Base-by-base conservation (phyloP, 2,113 vertebrate species). In the Colinus virginianus region DNA sequence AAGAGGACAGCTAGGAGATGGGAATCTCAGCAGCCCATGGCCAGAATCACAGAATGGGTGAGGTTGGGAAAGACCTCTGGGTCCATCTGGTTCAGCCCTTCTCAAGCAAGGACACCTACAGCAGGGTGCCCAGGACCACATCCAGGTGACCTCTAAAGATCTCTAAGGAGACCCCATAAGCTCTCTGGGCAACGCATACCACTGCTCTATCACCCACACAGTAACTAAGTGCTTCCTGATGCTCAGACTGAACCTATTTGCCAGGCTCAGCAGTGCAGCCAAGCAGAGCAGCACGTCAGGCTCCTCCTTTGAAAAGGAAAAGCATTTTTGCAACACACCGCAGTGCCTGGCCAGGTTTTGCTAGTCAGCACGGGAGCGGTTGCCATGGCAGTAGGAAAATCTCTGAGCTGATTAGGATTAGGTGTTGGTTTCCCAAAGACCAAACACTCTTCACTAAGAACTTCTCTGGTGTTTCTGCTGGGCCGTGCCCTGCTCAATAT, bases 401-500 rank as follows among this genome's bases (percentile, higher is more conserved):
- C 72, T 83, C 80, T 75, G 26, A 67, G 56, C n/a, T 80, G 56
- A 90, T 68, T n/a, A 87, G 68, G 78, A 79, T 79, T 77, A 86
- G 85, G 40, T 49, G 38, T 5, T 1, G 1, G 10, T 36, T 79
- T 91, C 58, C 68, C 8, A 0, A 68, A 74, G 22, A 69, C 21
- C 38, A 10, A 6, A 19, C 6, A 79, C 21, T 30, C 45, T 46
- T 70, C 78, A 49, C 40, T 19, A 38, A 62, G 26, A 34, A 64
- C 7, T 7, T 48, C 58, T 43, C 49, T 34, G 61, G 13, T 5
- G 3, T 86, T 86, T 82, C 42, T 77, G 45, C 25, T 0, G 0
- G 32, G 6, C 32, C 30, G 20, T 5, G 5, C 21, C 66, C 34
- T 83, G 43, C 55, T 67, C 20, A 63, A 2, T 0, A 0, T 8